These are phyloP conservation scores for Botrylloides violaceus DNA, from an alignment of 23 tunicate genomes.

Conservation along the genomic window DNA sequence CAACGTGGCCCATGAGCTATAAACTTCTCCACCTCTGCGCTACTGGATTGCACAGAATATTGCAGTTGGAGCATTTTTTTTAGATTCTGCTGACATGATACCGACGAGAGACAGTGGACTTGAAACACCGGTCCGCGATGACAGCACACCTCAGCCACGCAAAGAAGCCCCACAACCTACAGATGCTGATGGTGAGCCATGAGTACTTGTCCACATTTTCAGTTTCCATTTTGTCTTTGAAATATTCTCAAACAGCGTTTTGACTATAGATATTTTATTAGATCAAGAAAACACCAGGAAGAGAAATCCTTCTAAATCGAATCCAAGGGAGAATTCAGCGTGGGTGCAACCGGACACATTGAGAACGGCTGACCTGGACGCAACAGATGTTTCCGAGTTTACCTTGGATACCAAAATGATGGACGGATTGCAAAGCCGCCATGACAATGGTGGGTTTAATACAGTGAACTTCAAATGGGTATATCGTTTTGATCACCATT, in stretches of 20 bases:
- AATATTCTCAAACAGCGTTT: too few relatives aligned
- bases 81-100: conserved; percentile 14
- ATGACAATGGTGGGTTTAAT: background rate
- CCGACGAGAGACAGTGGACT: conserved; percentile 15
- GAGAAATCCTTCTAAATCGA: background rate
- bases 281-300: background rate
- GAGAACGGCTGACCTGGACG: conserved; percentile 72
- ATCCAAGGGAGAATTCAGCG: conserved; percentile 1
- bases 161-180: background rate
- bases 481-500: too few relatives aligned
- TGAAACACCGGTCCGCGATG: conserved; percentile 1
- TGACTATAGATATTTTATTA: background rate
- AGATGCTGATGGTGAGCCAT: background rate
- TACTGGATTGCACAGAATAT: too few relatives aligned
- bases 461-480: too few relatives aligned
- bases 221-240: too few relatives aligned
- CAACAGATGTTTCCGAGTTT: conserved; percentile 76
- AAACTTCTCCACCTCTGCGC: too few relatives aligned
- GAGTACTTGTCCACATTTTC: too few relatives aligned
- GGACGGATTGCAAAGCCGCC: conserved; percentile 13
- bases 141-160: conserved; percentile 17
- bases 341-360: conserved; percentile 81
- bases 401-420: conserved; percentile 74
- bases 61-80: too few relatives aligned
- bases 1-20: too few relatives aligned